These are phyloP conservation scores for Cottoperca gobio DNA, from an alignment of 2,797 vertebrate genomes.

Conservation along the genomic window DNA sequence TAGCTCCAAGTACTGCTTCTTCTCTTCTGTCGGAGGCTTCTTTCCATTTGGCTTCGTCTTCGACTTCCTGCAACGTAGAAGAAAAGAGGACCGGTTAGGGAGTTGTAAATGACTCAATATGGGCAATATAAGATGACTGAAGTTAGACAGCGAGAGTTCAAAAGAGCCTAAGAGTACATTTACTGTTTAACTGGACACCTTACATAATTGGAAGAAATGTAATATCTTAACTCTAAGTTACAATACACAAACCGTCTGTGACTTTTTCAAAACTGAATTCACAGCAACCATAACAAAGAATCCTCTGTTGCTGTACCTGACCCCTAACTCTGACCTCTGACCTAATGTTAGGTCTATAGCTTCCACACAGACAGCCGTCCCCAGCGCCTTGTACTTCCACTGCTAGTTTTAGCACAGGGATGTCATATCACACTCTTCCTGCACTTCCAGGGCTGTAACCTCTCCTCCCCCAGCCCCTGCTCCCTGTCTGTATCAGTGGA, in stretches of 20 bases:
- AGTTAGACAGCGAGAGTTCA: neutral
- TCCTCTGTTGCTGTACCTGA: constrained; percentile 48
- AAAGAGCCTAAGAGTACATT: neutral
- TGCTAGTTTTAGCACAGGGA: constrained; percentile 76
- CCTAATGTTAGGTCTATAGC: constrained; percentile 41
- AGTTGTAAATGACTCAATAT: neutral
- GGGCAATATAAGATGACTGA: neutral
- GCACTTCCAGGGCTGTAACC: constrained; percentile 69
- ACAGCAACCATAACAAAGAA: constrained; percentile 42
- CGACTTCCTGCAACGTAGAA: constrained; percentile 89
- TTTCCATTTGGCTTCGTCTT: constrained; percentile 99
- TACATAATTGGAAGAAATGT: neutral
- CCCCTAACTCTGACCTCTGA: constrained; percentile 48
- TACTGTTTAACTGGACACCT: neutral
- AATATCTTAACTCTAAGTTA: neutral
- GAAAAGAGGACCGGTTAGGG: neutral
- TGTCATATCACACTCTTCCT: constrained; percentile 74
- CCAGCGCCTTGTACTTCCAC: constrained; percentile 68
- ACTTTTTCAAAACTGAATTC: constrained; percentile 5
- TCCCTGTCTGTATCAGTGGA: constrained; percentile 15
- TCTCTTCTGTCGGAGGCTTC: constrained; percentile 94
- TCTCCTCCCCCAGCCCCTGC: constrained; percentile 5
- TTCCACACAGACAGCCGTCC: constrained; percentile 53
- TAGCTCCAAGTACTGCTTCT: constrained; percentile 95
- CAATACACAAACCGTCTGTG: neutral